Base-by-base conservation (phyloP, 2,888 invertebrate species). In the Latheticus oryzae region DNA sequence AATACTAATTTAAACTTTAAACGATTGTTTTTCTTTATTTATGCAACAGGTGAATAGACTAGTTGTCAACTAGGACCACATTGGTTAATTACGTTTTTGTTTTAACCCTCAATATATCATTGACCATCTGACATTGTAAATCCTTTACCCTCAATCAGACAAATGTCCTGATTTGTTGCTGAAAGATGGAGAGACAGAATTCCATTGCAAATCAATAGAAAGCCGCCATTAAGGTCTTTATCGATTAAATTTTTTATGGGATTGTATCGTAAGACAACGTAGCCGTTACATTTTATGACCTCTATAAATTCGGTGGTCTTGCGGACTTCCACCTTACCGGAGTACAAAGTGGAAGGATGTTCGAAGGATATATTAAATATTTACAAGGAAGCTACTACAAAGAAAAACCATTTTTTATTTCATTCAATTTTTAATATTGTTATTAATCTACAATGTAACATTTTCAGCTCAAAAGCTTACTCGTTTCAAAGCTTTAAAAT, bases 241-340 rank as follows among this genome's bases (percentile, higher is more conserved):
- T 52, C 52, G 52, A 52, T 52, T 52, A 52, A 52, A 42, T 33
- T 52, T 51, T 52, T 52, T 52, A 52, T 52, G 42, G 11, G 32
- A 38, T 52, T 42, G 52, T 42, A 52, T 52, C 42, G 42, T 32
- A 42, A 52, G 52, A 52, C 52, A 52, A 51, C 51, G 51, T 51
- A 19, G 51, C 17, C 51, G 38, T 51, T 38, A 9, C 21, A 13
- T 38, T 51, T 51, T 51, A 51, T 51, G 28, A 30, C 51, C 15
- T 17, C 19, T 40, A 51, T 51, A 51, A 51, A 51, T 51, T 51
- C 23, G n/a, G 19, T 2, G 30, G 24, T 35, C 35, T 47, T 35
- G 47, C 9, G 33, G 21, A 9, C 7, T 23, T 40, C 13, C 40
- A 33, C 2, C 11, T 11, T 5, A 19, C 21, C 5, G 21, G 21